phyloP scores from a whole-genome alignment of 1,140 invertebrate genomes.

The Oryctes rhinoceros region DNA sequence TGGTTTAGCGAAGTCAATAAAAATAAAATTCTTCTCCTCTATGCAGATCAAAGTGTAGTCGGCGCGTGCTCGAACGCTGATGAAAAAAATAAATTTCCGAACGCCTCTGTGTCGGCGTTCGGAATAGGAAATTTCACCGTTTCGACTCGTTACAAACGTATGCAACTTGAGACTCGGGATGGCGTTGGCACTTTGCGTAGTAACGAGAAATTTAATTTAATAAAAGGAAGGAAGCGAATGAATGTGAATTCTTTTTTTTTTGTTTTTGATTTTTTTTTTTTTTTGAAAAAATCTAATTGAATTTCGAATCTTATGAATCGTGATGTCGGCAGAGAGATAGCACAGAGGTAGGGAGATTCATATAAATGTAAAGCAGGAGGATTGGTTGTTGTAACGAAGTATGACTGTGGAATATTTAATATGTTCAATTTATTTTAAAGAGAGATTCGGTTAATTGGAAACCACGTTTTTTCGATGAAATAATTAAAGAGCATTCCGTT shows the following conservation, averaged over 20 bases:
- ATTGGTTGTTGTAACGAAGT: background rate
- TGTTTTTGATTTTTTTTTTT: background rate
- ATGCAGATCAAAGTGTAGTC: background rate
- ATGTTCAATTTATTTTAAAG: no score
- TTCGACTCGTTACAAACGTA: background rate
- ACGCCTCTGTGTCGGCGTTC: background rate
- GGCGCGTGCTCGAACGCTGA: background rate
- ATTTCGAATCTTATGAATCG: background rate
- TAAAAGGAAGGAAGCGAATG: background rate
- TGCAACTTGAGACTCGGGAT: background rate
- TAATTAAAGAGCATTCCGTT: no score
- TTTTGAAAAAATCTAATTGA: background rate
- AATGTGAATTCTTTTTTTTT: background rate
- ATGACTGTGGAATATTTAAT: no score
- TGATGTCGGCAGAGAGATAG: background rate
- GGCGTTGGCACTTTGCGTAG: background rate
- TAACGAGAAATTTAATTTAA: conserved; percentile 9
- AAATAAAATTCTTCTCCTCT: background rate
- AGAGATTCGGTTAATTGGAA: no score
- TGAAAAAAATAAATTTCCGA: background rate
- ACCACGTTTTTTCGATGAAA: no score
- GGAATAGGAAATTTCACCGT: no score
- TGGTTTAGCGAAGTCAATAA: conserved; percentile 23
- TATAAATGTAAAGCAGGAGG: conserved; percentile 5
- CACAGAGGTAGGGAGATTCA: background rate